Base-by-base conservation (phyloP, 2,888 invertebrate species). In the Dendrolimus houi region DNA sequence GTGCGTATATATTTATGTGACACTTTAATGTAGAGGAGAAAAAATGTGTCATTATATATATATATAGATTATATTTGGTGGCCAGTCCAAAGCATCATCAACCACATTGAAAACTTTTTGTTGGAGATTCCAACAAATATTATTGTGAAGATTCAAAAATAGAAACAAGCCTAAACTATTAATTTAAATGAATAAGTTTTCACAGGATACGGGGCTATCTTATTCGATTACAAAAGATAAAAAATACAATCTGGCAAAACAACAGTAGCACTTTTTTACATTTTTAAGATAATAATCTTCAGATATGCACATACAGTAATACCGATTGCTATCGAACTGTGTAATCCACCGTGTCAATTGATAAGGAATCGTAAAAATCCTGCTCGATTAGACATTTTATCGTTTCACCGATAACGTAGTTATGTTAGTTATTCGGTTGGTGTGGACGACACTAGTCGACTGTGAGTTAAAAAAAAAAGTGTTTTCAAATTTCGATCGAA, bases 341-440 rank as follows among this genome's bases (percentile, higher is more conserved):
- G 88, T 89, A 89, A 89, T 89, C 88, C 88, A 74, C 72, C 87
- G 79, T 89, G 88, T 89, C 87, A 75, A 74, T 66, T 75, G 87
- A 87, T 89, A 88, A 80, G 64, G 67, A 77, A 84, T 88, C 87
- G 83, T 87, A 88, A 88, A 87, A 89, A 87, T 85, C 83, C 83
- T 80, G 78, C 81, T 77, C 81, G 88, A 88, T 88, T 87, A 83
- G 77, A 75, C 70, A 62, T 63, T 66, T 78, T 81, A 79, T 81
- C 78, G 74, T 47, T 47, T 47, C 12, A 8, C 47, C 47, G 47
- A 47, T 47, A 47, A 47, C 8, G 64, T 10, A 59, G 60, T 61
- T 17, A 58, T 66, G 66, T 65, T 66, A 61, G 63, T 47, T 47
- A 12, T 47, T 47, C 9, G 47, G 12, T 47, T 47, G 47, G 66